These are phyloP conservation scores for Echinarachnius parma DNA, from an alignment of 53 echinoderm and acorn worm genomes.

Conservation along the genomic window DNA sequence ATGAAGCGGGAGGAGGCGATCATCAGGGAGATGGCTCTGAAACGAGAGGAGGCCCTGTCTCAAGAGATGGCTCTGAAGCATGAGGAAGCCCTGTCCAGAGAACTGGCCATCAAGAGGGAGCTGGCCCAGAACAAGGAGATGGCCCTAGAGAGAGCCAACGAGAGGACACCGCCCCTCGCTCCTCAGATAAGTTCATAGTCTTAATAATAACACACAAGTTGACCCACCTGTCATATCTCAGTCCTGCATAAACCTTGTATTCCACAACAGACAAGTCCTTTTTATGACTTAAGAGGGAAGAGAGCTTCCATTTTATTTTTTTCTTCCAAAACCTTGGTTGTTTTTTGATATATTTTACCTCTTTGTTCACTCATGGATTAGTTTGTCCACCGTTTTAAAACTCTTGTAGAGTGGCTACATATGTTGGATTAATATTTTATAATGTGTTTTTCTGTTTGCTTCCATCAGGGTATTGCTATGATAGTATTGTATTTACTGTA, in stretches of 20 bases:
- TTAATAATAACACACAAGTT: not conserved
- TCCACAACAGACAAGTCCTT: conserved; percentile 8
- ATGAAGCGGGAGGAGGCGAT: conserved; percentile 24
- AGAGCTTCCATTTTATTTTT: conserved; percentile 48
- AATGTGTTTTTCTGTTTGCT: conserved; percentile 22
- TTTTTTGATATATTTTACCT: conserved; percentile 31
- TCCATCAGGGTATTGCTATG: conserved; percentile 41
- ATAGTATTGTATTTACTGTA: too few relatives aligned
- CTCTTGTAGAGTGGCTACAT: not conserved
- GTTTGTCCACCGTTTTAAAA: conserved; percentile 16
- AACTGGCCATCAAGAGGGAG: conserved; percentile 30
- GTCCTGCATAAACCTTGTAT: too few relatives aligned
- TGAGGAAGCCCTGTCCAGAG: conserved; percentile 19
- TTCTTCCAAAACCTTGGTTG: conserved; percentile 50
- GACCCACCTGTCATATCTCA: conserved; percentile 32
- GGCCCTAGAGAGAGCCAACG: conserved; percentile 19
- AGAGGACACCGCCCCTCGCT: conserved; percentile 25
- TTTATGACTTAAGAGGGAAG: conserved; percentile 2
- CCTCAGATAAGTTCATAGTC: conserved; percentile 35
- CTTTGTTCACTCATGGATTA: conserved; percentile 29
- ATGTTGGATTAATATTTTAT: too few relatives aligned
- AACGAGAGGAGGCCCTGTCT: conserved; percentile 20
- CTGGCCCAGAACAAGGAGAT: conserved; percentile 31
- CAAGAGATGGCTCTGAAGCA: conserved; percentile 33
- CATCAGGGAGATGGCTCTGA: conserved; percentile 8